Evolutionary conservation across 2,888 invertebrate species (phyloP), one percentile per base, ranked within the genome.

Genomic region (Cybosia mesomella): DNA sequence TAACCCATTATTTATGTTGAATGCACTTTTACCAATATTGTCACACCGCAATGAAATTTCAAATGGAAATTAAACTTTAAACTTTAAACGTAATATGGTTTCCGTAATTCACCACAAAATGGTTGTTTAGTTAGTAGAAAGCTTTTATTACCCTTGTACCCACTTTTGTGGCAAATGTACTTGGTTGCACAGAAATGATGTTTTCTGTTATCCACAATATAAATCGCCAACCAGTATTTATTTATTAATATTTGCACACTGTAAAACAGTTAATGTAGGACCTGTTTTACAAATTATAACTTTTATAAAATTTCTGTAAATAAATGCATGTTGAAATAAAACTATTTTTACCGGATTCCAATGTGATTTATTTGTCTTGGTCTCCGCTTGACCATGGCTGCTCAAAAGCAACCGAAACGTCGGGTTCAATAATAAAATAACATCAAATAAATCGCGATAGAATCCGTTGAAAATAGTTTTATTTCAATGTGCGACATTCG

Each of bases 61-160:
- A 43, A 24, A 62, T 9, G 7, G 11, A 61, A 70, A 67, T 60
- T 62, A 36, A 59, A 53, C 53, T 39, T 49, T 36, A 32, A n/a
- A n/a, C n/a, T n/a, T n/a, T n/a, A n/a, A n/a, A 53, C 65, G 36
- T 64, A 58, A 62, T 65, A 70, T 15, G 54, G 64, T 64, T 71
- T 73, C 71, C 64, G 72, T 67, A 70, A 70, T 73, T 76, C 66
- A 76, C 78, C 79, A 76, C 81, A 80, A 79, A 82, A 78, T 64
- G 59, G 67, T 75, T 70, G 70, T 72, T 76, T 70, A 70, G 68
- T 76, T 70, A 70, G 68, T 71, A 70, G 80, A 84, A 85, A 84
- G 82, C 77, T 74, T 72, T 68, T 77, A 81, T 78, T 77, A 74
- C 65, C 65, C 67, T 70, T 61, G 61, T 64, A 77, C 66, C 66